Evolutionary conservation across 2,888 invertebrate species (phyloP).

Genomic region (Harpalus rubripes): DNA sequence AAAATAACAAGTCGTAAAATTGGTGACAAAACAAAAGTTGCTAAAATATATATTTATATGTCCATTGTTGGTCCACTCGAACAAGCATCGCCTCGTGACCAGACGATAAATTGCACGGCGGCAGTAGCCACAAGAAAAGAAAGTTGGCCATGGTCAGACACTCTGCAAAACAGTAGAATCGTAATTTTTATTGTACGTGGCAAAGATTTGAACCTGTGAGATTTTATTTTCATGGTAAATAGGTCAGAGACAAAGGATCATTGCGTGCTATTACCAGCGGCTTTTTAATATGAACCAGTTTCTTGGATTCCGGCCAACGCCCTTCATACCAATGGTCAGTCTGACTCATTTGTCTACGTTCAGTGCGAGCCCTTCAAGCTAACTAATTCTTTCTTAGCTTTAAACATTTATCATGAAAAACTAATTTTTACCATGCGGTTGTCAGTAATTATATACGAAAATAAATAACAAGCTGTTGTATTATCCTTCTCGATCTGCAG

Average conservation of each 20-base stretch:
- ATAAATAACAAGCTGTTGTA: too few species aligned
- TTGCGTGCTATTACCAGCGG: conserved; percentile 32
- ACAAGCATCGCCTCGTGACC: not conserved
- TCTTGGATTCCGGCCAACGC: conserved; percentile 18
- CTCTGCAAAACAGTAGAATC: conserved; percentile 37
- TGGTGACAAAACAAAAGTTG: not conserved
- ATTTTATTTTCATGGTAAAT: conserved; percentile 50
- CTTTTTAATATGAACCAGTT: conserved; percentile 49
- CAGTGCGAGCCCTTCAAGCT: not conserved
- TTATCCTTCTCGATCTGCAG: too few species aligned
- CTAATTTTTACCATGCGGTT: too few species aligned
- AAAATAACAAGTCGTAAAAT: not conserved
- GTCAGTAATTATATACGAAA: too few species aligned
- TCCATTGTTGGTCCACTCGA: not conserved
- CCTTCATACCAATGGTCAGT: conserved; percentile 10
- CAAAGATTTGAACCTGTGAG: not conserved
- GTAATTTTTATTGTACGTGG: conserved; percentile 45
- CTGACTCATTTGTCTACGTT: not conserved
- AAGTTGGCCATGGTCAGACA: conserved; percentile 26
- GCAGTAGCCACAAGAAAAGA: conserved; percentile 55
- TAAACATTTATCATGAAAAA: not conserved
- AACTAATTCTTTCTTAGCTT: not conserved
- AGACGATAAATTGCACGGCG: conserved; percentile 43
- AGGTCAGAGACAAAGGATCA: conserved; percentile 53
- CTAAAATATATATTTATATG: not conserved